Conservation (phyloP, 2,888 invertebrate species). For the Monopis laevigella region DNA sequence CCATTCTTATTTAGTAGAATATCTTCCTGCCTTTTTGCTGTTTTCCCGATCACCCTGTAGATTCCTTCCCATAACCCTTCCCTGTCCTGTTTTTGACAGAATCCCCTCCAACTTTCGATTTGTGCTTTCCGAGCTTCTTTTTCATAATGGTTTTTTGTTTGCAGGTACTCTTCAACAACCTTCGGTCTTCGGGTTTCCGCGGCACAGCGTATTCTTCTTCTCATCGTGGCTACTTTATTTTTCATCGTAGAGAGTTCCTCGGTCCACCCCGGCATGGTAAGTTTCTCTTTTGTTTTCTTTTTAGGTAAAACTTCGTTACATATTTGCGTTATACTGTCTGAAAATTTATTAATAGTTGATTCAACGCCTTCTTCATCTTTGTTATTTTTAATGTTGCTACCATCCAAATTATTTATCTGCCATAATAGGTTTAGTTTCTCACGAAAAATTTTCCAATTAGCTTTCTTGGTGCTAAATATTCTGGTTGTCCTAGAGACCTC, state of each 20-base stretch:
- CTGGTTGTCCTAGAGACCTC: too few species aligned
- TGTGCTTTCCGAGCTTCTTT: not conserved
- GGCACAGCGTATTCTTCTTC: not conserved
- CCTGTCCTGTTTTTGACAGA: not conserved
- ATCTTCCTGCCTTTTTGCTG: too few species aligned
- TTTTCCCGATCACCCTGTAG: too few species aligned
- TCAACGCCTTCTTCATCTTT: slow-evolving; percentile 1
- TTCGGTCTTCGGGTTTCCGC: not conserved
- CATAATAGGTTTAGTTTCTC: too few species aligned
- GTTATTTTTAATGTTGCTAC: not conserved
- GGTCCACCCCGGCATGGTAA: not conserved
- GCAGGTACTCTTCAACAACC: slow-evolving; percentile 3
- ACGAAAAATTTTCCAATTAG: slow-evolving; percentile 10
- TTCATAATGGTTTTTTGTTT: slow-evolving; percentile 1
- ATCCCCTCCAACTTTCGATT: not conserved
- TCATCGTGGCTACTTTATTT: not conserved
- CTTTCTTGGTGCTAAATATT: slow-evolving; percentile 13
- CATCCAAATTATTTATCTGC: too few species aligned
- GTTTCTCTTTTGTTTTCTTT: not conserved
- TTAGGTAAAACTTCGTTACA: not conserved
- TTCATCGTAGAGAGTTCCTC: not conserved
- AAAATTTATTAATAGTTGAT: too few species aligned
- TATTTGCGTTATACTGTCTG: too few species aligned
- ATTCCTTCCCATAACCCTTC: not conserved
- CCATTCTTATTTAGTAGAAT: too few species aligned